Percentiles rank a stretch among this genome's conserved stretches.
These are phyloP conservation scores for Stictonetta naevosa DNA, from an alignment of 2,113 vertebrate species.

Conservation along the genomic window DNA sequence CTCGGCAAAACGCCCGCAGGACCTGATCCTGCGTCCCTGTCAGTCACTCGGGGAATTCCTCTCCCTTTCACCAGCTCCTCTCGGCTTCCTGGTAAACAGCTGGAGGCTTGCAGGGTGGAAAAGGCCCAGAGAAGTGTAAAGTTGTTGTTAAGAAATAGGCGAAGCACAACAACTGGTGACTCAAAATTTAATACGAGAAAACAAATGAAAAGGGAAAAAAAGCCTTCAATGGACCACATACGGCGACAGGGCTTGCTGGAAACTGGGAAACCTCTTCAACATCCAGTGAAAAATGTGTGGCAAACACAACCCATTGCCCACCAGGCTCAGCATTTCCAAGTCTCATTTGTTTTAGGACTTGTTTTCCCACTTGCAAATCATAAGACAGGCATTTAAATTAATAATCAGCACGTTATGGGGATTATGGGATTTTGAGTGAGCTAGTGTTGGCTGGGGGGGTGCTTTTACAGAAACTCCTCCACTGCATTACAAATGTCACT, in stretches of 20 bases:
- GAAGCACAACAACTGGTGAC: conserved; percentile 7
- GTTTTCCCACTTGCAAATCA: conserved; percentile 13
- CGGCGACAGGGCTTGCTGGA: neutral
- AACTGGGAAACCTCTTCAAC: neutral
- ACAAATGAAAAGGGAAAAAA: neutral
- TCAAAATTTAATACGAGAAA: conserved; percentile 23
- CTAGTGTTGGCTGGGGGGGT: conserved; percentile 3
- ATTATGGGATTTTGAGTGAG: conserved; percentile 46
- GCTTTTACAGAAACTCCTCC: neutral
- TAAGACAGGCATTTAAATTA: conserved; percentile 24
- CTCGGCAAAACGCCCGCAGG: neutral
- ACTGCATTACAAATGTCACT: neutral
- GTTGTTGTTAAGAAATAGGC: conserved; percentile 36
- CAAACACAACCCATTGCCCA: conserved; percentile 32
- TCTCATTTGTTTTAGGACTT: neutral
- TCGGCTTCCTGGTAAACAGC: neutral
- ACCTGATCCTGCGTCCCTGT: neutral
- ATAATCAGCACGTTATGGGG: conserved; percentile 17
- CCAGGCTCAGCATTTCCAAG: neutral
- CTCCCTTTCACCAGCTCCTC: conserved; percentile 7
- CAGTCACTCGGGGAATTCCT: neutral
- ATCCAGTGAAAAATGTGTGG: neutral
- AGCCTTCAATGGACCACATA: conserved; percentile 24
- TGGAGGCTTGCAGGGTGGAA: neutral
- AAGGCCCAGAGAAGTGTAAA: neutral